phyloP scores from a whole-genome alignment of 2,797 vertebrate genomes.

The Valencia hispanica region DNA sequence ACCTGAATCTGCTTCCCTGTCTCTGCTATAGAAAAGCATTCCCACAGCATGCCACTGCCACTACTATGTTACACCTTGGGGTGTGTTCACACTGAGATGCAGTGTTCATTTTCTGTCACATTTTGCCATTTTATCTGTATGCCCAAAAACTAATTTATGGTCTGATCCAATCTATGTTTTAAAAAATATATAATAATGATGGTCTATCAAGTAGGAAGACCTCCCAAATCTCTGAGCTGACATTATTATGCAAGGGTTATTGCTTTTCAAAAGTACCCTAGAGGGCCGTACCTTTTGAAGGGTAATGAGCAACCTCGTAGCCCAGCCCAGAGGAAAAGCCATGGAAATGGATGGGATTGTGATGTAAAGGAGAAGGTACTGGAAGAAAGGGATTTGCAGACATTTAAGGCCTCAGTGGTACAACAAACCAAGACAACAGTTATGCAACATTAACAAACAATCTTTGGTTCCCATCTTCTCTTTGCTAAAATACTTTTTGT shows the following conservation, averaged over 20 bases:
- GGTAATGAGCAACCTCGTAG: background rate
- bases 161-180: background rate
- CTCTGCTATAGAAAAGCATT: background rate
- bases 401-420: background rate
- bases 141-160: background rate
- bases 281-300: background rate
- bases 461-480: background rate
- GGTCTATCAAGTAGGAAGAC: background rate
- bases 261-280: background rate
- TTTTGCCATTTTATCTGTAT: background rate
- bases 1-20: background rate
- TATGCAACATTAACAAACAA: background rate
- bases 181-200: background rate
- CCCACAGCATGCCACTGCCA: background rate
- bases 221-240: background rate
- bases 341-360: background rate
- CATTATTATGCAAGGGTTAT: background rate
- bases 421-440: background rate
- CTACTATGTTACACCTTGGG: background rate
- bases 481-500: background rate
- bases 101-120: background rate
- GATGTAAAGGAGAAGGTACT: background rate
- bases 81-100: background rate
- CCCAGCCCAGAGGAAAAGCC: background rate
- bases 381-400: background rate